These are phyloP conservation scores for Drosophila lutescens DNA, from an alignment of 2,888 invertebrate species.

Conservation along the genomic window DNA sequence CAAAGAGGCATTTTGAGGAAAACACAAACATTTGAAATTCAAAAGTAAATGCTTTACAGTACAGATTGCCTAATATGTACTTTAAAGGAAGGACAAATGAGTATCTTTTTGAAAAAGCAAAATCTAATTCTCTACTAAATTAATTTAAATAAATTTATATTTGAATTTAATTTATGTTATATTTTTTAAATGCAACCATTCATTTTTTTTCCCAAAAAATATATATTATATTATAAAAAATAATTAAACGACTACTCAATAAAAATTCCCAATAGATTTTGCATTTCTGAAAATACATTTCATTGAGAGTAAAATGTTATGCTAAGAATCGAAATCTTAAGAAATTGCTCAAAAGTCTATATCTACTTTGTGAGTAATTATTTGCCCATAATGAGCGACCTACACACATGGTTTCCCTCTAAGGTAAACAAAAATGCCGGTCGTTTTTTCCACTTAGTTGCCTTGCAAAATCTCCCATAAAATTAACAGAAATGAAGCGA, in stretches of 20 bases:
- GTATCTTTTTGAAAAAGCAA: neutral
- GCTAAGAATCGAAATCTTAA: no score
- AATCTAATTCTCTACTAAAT: no score
- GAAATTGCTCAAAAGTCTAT: neutral
- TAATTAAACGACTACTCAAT: no score
- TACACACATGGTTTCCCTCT: slow-evolving; percentile 13
- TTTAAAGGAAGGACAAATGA: no score
- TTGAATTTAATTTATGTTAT: no score
- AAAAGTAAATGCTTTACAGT: slow-evolving; percentile 8
- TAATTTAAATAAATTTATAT: no score
- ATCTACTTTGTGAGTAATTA: neutral
- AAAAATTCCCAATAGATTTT: no score
- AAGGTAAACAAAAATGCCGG: slow-evolving; percentile 29
- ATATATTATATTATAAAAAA: no score
- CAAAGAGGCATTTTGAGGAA: slow-evolving; percentile 23
- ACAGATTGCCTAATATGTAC: neutral
- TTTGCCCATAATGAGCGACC: neutral
- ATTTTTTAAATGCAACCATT: no score
- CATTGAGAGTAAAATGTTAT: no score
- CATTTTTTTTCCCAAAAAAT: no score
- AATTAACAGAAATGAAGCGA: slow-evolving; percentile 35
- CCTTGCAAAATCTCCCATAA: slow-evolving; percentile 61
- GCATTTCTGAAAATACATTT: no score
- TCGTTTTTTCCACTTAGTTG: slow-evolving; percentile 21
- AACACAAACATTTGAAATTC: slow-evolving; percentile 18